Base-by-base conservation (phyloP, 1,140 invertebrate genomes). In the Zaprionus gabonicus region DNA sequence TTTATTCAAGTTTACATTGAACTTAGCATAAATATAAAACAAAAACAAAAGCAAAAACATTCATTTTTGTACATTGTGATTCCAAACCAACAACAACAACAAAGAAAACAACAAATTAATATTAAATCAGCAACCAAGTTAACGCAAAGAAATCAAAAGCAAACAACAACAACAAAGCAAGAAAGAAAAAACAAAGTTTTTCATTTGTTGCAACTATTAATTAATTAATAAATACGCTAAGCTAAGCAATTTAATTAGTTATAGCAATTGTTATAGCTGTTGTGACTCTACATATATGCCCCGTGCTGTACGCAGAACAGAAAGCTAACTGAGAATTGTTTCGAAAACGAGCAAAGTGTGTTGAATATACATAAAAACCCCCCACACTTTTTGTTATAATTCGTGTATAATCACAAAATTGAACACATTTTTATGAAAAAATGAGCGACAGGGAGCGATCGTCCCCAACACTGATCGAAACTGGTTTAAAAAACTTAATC, bases 381-480 rank as follows among this genome's bases (percentile, higher is more conserved):
- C 17, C 49, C 31, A 34, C 31, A 10, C 31, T 63, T 67, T 67
- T 72, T 49, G 23, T 69, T 72, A 12, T 70, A 75, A 66, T 70
- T 91, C 79, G 82, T 91, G 91, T 81, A 91, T 90, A 85, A 87
- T 91, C 84, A 86, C 81, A 90, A 81, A 91, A 78, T 71, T 88
- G 81, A 69, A 81, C 73, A 86, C 58, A 81, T 91, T 92, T 92
- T 81, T 92, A 92, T 92, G 91, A 92, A 82, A 93, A 94, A 94
- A 96, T 96, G 95, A 96, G 95, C 94, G 95, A 96, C 94, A 95
- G 95, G 94, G 95, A 96, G 94, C 95, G 95, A 94, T 95, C 95
- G 93, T 96, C 95, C 94, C 95, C 95, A 93, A 96, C 95, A 94
- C 95, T 96, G 93, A 95, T 95, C 94, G 95, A 96, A 95, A 95